A percentile compares a stretch with the other conserved stretches of the same genome.
These are phyloP conservation scores for Beaufortia kweichowensis DNA, from an alignment of 2,113 vertebrate genomes.

Conservation along the genomic window DNA sequence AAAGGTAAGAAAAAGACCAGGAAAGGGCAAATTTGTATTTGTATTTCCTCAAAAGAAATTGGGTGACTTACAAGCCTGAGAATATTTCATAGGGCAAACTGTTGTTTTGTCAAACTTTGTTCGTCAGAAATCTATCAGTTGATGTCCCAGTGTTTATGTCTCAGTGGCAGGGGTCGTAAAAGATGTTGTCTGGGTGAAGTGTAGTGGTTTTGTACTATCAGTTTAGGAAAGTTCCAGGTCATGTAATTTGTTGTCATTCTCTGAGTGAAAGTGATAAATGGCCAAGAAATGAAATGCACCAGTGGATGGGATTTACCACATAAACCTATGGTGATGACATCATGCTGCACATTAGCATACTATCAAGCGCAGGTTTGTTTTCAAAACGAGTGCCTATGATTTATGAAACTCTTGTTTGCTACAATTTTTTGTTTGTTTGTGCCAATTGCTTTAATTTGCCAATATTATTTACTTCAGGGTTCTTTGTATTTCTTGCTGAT, in stretches of 20 bases:
- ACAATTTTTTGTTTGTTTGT: constrained; percentile 80
- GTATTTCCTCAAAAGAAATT: constrained; percentile 8
- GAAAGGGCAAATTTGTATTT: neutral
- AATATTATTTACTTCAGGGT: constrained; percentile 81
- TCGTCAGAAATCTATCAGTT: neutral
- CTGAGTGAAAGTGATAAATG: neutral
- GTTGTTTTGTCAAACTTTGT: constrained; percentile 23
- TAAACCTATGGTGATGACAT: constrained; percentile 13
- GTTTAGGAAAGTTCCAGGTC: constrained; percentile 8
- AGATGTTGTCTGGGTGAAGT: constrained; percentile 13
- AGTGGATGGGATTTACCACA: neutral
- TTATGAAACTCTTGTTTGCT: constrained; percentile 75
- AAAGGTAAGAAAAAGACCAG: neutral
- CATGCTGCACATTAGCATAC: neutral
- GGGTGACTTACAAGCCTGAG: neutral
- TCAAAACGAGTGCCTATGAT: constrained; percentile 93
- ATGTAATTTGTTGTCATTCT: constrained; percentile 9
- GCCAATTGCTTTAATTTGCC: constrained; percentile 84
- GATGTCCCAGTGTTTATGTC: constrained; percentile 24
- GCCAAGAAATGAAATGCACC: neutral
- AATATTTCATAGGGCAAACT: neutral
- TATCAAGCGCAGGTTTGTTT: constrained; percentile 31
- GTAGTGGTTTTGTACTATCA: constrained; percentile 20
- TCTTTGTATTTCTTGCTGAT: constrained; percentile 77
- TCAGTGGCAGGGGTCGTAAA: constrained; percentile 5